phyloP scores from a whole-genome alignment of 1,140 invertebrate genomes.

The Fopius arisanus region DNA sequence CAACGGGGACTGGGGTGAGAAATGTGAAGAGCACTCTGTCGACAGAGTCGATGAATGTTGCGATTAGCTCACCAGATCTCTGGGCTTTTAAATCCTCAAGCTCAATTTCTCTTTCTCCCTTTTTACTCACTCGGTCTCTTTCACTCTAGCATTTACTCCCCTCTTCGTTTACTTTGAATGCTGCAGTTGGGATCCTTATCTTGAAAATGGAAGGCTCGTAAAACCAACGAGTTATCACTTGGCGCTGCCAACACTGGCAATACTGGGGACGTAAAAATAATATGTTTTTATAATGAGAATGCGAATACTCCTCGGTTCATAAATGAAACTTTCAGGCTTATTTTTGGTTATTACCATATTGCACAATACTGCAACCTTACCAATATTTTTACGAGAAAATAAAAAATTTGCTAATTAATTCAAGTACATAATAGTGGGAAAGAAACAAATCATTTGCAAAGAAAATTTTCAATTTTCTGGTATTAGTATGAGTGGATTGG shows the following conservation, averaged over 20 bases:
- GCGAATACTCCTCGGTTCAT: not conserved
- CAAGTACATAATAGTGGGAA: too few species aligned
- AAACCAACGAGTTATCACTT: slow-evolving; percentile 30
- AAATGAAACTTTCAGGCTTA: not conserved
- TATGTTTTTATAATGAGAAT: not conserved
- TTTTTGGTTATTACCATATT: not conserved
- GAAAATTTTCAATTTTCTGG: too few species aligned
- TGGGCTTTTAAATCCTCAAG: not conserved
- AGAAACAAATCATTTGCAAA: too few species aligned
- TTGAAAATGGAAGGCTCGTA: slow-evolving; percentile 28
- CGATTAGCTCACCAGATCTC: slow-evolving; percentile 5
- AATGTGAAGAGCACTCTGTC: slow-evolving; percentile 2
- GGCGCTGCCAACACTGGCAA: slow-evolving; percentile 12
- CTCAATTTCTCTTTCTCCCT: slow-evolving; percentile 5
- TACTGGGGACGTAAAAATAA: slow-evolving; percentile 1
- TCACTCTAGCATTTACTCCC: slow-evolving; percentile 4
- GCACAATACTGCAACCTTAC: too few species aligned
- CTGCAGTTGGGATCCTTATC: slow-evolving; percentile 22
- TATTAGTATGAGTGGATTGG: too few species aligned
- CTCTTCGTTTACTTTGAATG: not conserved
- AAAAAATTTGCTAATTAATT: too few species aligned
- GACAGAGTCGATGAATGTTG: slow-evolving; percentile 16
- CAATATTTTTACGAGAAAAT: too few species aligned
- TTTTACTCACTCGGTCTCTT: slow-evolving; percentile 1
- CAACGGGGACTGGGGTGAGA: not conserved